Base-by-base conservation (phyloP, 2,797 vertebrate species). In the Antrozous pallidus region DNA sequence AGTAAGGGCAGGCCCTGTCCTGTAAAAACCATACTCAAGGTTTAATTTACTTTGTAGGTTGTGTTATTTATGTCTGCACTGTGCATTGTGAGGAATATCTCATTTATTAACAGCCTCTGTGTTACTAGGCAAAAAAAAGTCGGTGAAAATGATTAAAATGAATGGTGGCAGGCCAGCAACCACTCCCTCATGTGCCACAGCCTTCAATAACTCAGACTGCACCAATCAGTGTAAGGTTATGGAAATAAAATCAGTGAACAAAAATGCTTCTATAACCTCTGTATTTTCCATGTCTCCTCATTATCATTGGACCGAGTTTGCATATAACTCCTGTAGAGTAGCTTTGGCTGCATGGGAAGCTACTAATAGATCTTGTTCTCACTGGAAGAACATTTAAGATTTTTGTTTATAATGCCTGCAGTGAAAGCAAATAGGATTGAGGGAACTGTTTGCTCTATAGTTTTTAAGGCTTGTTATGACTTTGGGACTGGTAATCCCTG, bases 201-300 rank as follows among this genome's bases (percentile, higher is more conserved):
- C 14, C 71, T 89, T 89, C 49, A 78, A 5, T 90, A 84, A 65
- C 40, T 91, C 49, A 71, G 88, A 56, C 56, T 33, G 71, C 18
- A 51, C 28, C 33, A 81, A 47, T 91, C 54, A 87, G 33, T n/a
- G 3, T 54, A 78, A 70, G 9, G 31, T 92, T 36, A 79, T 74
- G 31, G 77, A 88, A 93, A 88, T 91, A 88, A 95, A 95, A 88
- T 93, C 63, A 71, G 38, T 38, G n/a, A 40, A 74, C 22, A 58
- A 89, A 81, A 80, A 26, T 78, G 13, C 67, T 70, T 77, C 56
- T 26, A 70, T 13, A 61, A 6, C 31, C 33, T 73, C 40, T 63
- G 18, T 36, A 58, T 90, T 91, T 95, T 88, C 74, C 22, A 24
- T 8, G 6, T 94, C 17, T 92, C 79, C 78, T 90, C 70, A 14